phyloP scores from a whole-genome alignment of 2,888 invertebrate genomes.

The Doris montereyensis region DNA sequence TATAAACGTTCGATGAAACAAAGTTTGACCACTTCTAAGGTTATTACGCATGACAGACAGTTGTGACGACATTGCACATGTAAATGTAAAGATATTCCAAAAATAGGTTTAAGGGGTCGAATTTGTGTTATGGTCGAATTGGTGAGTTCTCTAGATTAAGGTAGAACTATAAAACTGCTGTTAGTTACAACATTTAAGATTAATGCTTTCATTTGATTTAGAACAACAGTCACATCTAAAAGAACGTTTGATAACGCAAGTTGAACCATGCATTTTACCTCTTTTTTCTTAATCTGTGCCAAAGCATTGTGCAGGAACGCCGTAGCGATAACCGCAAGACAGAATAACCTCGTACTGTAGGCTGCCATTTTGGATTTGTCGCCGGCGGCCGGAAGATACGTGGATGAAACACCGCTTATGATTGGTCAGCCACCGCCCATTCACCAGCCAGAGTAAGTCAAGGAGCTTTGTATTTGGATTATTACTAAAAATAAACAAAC shows the following conservation, averaged over 20 bases:
- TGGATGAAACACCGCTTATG: not conserved
- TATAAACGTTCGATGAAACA: no score
- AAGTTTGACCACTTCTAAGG: no score
- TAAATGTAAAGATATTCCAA: no score
- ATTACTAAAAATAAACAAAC: not conserved
- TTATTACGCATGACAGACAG: no score
- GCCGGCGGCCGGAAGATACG: not conserved
- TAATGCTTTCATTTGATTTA: no score
- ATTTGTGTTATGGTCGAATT: no score
- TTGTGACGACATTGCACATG: no score
- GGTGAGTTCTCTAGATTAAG: no score
- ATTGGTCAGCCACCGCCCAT: not conserved
- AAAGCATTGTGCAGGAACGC: not conserved
- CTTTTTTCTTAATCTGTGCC: constrained; percentile 27
- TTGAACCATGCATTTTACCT: no score
- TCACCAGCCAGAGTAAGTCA: not conserved
- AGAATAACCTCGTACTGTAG: not conserved
- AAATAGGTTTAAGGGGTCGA: no score
- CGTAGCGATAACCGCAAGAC: not conserved
- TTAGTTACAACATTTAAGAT: no score
- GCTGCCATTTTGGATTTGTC: constrained; percentile 26
- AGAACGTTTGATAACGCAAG: not conserved
- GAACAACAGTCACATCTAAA: not conserved
- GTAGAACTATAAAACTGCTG: no score
- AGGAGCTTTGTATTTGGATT: not conserved